These are phyloP conservation scores for Cordilura impudica DNA, from an alignment of 2,888 invertebrate genomes.

Conservation along the genomic window DNA sequence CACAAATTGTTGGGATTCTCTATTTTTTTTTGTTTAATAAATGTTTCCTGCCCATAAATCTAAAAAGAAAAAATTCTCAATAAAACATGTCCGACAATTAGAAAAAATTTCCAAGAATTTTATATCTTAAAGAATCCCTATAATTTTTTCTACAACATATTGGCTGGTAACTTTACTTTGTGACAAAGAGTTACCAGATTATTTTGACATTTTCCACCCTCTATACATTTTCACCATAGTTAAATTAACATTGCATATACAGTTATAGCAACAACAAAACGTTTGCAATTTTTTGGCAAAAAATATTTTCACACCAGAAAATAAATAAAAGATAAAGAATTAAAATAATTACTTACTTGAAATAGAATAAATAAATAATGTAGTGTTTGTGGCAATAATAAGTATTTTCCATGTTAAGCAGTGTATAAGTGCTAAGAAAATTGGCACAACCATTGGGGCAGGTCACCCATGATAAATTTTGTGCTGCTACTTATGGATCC, in stretches of 20 bases:
- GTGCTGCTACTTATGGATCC: background rate
- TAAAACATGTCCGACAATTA: too few species aligned
- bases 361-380: background rate
- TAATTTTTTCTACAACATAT: too few species aligned
- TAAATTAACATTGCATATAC: slow-evolving; percentile 23
- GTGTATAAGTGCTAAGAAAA: background rate
- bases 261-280: slow-evolving; percentile 14
- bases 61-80: too few species aligned
- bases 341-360: background rate
- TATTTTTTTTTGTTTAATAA: too few species aligned
- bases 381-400: background rate
- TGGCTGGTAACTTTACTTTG: background rate
- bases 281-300: slow-evolving; percentile 1
- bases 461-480: slow-evolving; percentile 5
- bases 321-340: background rate
- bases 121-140: too few species aligned
- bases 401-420: background rate
- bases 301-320: background rate
- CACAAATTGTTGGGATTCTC: too few species aligned
- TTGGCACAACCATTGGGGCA: slow-evolving; percentile 26
- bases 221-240: slow-evolving; percentile 16
- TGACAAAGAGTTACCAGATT: background rate
- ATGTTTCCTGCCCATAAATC: too few species aligned
- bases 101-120: too few species aligned
- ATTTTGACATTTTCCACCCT: background rate